Evolutionary conservation across 1,140 invertebrate genomes (phyloP), one percentile per base, ranked within the genome.

Genomic region (Papilio xuthus): DNA sequence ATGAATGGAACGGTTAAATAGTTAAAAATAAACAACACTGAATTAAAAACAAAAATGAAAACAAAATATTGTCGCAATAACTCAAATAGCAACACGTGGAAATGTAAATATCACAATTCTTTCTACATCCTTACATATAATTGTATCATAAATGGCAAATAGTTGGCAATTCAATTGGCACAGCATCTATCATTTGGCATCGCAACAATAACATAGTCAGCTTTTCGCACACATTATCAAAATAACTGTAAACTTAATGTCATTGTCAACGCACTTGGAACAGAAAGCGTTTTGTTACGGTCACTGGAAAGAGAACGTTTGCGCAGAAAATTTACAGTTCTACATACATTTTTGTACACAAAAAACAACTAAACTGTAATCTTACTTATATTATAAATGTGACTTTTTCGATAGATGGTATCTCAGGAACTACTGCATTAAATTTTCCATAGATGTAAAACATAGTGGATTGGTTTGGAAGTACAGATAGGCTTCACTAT

Each of bases 211-310:
- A 73, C 71, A 73, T 42, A 42, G n/a, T 20, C n/a, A 78, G 78
- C 71, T 71, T 74, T 81, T 84, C 56, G 78, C 79, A 77, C 72
- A 80, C 80, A 82, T 81, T 83, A 83, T 78, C 78, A 81, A 82
- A 85, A 84, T 82, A 85, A 87, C 82, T 82, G 83, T 84, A 79
- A 82, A 63, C 50, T 69, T 67, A 82, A 78, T 84, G 82, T 85
- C 83, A 85, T 80, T 84, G 81, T 80, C 82, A 84, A 81, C 74
- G 77, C 69, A 77, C 80, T 81, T 75, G 23, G 71, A 71, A 82
- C 83, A 79, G 79, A 81, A 78, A 67, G 26, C 76, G n/a, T 78
- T 78, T 77, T 37, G 23, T 47, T 20, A 47, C 67, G 67, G 42
- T 71, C 47, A 71, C 44, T 53, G 26, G 60, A 67, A 67, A 28